These are phyloP conservation scores for Linnaemya vulpina DNA, from an alignment of 2,888 invertebrate species.

Conservation along the genomic window DNA sequence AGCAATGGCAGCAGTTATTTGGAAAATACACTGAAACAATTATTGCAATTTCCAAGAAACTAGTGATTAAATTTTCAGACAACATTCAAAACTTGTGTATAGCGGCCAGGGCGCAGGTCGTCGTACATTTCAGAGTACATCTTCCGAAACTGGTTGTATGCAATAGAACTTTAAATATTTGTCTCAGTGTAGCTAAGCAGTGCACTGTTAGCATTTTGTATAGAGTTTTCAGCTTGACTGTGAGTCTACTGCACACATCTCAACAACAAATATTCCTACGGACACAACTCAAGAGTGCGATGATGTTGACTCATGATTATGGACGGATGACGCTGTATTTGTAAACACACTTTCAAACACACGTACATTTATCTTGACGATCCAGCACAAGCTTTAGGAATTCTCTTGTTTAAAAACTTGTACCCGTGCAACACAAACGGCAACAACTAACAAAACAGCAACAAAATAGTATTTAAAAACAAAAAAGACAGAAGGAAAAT, in stretches of 20 bases:
- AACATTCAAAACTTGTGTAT: too few species aligned
- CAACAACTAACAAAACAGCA: conserved; percentile 14
- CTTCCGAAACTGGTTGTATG: too few species aligned
- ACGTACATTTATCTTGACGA: conserved; percentile 56
- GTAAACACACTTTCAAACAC: conserved; percentile 38
- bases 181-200: conserved; percentile 28
- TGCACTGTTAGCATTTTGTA: conserved; percentile 30
- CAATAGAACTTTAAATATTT: background rate
- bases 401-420: conserved; percentile 42
- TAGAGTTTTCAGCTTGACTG: conserved; percentile 63
- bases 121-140: too few species aligned
- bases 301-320: conserved; percentile 69
- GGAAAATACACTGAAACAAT: conserved; percentile 32
- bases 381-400: conserved; percentile 54
- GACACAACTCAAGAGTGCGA: conserved; percentile 61
- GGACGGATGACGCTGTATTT: conserved; percentile 63
- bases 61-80: too few species aligned
- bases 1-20: conserved; percentile 43
- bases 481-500: conserved; percentile 4
- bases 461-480: background rate
- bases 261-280: conserved; percentile 57
- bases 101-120: too few species aligned
- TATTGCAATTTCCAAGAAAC: background rate
- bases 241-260: conserved; percentile 45
- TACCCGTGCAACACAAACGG: conserved; percentile 32